Percentiles rank a stretch among this genome's conserved stretches.
phyloP scores from a whole-genome alignment of 1,140 invertebrate genomes.

The Wasmannia auropunctata region DNA sequence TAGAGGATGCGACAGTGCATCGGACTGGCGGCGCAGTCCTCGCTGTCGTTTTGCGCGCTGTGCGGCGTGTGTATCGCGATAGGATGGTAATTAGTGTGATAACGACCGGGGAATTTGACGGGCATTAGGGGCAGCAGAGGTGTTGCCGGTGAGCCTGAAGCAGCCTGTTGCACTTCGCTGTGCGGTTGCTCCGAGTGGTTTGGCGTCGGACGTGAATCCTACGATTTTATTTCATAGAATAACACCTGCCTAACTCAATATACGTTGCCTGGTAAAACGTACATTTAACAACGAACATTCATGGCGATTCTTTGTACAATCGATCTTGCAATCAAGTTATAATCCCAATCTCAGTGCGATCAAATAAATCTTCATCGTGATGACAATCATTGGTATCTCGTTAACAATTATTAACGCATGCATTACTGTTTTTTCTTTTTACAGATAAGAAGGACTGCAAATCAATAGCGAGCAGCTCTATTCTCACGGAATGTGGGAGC shows the following conservation, averaged over 20 bases:
- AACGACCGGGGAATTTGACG: constrained; percentile 81
- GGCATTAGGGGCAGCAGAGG: constrained; percentile 80
- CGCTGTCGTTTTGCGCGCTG: constrained; percentile 73
- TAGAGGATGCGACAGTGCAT: constrained; percentile 82
- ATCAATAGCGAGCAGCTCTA: background rate
- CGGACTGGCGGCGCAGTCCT: constrained; percentile 71
- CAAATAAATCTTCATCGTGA: constrained; percentile 8
- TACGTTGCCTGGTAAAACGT: background rate
- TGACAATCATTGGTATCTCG: background rate
- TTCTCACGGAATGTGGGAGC: background rate
- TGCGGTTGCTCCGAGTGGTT: constrained; percentile 82
- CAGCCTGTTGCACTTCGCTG: constrained; percentile 74
- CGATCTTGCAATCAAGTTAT: background rate
- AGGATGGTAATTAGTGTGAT: constrained; percentile 78
- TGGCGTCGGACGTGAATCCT: constrained; percentile 82
- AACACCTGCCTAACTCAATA: constrained; percentile 3
- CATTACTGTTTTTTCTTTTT: constrained; percentile 17
- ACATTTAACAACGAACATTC: background rate
- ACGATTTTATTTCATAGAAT: constrained; percentile 71
- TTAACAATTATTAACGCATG: background rate
- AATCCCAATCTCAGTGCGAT: background rate
- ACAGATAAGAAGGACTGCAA: background rate
- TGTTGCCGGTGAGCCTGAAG: constrained; percentile 68
- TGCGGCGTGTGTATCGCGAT: constrained; percentile 74
- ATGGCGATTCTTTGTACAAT: background rate